Base-by-base conservation (phyloP, 2,888 invertebrate genomes). In the Coelinius sp. region DNA sequence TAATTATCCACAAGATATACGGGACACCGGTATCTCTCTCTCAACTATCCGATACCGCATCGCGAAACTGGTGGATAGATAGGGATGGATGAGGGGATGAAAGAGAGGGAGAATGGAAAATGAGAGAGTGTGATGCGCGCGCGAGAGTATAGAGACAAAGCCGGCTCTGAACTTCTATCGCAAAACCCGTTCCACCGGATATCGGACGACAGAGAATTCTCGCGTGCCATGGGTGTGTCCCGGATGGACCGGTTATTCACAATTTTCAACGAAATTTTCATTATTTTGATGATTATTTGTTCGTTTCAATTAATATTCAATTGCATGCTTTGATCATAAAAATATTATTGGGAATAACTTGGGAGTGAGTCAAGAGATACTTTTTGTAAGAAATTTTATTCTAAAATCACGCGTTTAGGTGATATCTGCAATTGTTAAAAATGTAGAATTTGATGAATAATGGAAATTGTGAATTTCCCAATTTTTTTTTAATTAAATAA, bases 1-100 rank as follows among this genome's bases (percentile, higher is more conserved):
- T 73, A 72, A 76, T 75, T 75, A 75, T 75, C 73, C 63, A 27
- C 71, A 41, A 70, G 73, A 70, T 75, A 56, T 56, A 75, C 74
- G 73, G 74, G 63, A 76, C 71, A 67, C 69, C 70, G 63, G 52
- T 70, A 66, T 69, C 62, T 74, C 72, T 59, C 41, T 70, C 56
- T 62, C 31, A 46, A 44, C 59, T 22, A 65, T 46, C 41, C 70
- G 41, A 66, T 66, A 67, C 25, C 59, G 44, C 56, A 41, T 27
- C 41, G 12, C 41, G 31, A 56, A 31, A 59, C 20, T 41, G 17
- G 17, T 41, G 63, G 52, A 53, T 38, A 27, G 63, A 4, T n/a
- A n/a, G n/a, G n/a, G n/a, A n/a, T n/a, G n/a, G n/a, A n/a, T n/a
- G n/a, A n/a, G n/a, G n/a, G n/a, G n/a, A n/a, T n/a, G n/a, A n/a